phyloP scores from a whole-genome alignment of 64 coral and sea anemone species.

The Stichodactyla helianthus region DNA sequence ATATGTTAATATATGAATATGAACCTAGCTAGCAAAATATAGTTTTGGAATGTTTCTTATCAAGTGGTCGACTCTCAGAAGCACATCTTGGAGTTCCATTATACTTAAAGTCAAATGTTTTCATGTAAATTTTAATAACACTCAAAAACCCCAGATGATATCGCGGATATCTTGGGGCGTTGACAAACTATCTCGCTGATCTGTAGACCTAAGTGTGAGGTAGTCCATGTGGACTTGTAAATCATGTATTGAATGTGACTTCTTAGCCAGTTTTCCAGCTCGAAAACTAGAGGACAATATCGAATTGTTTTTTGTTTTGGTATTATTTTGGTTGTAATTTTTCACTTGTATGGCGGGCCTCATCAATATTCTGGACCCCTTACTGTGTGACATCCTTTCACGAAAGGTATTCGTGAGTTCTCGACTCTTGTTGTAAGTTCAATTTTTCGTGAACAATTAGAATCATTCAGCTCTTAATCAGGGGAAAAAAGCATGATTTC shows the following conservation, averaged over 20 bases:
- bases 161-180: not conserved
- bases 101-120: not conserved
- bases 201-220: not conserved
- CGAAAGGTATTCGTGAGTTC: not conserved
- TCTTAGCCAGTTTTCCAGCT: not conserved
- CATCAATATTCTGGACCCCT: not conserved
- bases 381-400: not conserved
- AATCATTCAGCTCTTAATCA: not conserved
- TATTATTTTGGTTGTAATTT: not conserved
- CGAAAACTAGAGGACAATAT: not conserved
- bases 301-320: not conserved
- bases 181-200: constrained; percentile 6
- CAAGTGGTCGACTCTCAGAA: not conserved
- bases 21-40: not conserved
- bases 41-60: not conserved
- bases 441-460: not conserved
- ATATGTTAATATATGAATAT: not conserved
- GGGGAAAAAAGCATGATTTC: not conserved
- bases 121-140: not conserved
- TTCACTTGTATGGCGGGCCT: not conserved
- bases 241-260: not conserved
- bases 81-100: not conserved
- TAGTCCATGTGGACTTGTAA: not conserved
- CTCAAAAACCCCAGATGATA: constrained; percentile 4
- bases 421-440: not conserved